Percentiles rank a stretch among this genome's conserved stretches.
phyloP scores from a whole-genome alignment of 2,113 vertebrate genomes.

The Channa maculata region DNA sequence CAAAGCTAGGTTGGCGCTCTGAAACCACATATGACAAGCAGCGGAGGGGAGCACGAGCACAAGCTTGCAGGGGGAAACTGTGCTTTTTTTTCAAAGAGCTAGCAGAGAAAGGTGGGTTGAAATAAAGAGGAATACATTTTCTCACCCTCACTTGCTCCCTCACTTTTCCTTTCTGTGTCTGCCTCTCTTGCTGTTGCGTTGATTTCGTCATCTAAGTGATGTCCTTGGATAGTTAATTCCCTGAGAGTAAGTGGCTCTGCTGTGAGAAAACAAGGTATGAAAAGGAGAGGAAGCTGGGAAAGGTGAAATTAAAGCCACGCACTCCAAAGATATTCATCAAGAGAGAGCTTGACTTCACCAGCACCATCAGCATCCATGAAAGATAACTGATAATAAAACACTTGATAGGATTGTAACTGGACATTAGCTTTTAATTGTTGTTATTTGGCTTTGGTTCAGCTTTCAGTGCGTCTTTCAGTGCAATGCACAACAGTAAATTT shows the following conservation, averaged over 20 bases:
- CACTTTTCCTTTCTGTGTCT: neutral
- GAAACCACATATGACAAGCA: conserved; percentile 92
- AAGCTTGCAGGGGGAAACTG: conserved; percentile 55
- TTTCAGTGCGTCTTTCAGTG: conserved; percentile 4
- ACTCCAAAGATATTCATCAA: conserved; percentile 3
- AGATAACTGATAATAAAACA: conserved; percentile 14
- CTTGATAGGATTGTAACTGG: conserved; percentile 13
- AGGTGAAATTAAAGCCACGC: neutral
- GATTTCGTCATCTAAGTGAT: conserved; percentile 33
- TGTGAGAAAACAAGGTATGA: neutral
- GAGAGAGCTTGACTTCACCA: neutral
- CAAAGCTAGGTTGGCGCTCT: conserved; percentile 89
- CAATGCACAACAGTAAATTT: conserved; percentile 19
- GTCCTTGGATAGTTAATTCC: conserved; percentile 59
- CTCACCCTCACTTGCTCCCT: conserved; percentile 11
- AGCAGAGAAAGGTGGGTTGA: conserved; percentile 22
- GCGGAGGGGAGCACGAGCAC: conserved; percentile 60
- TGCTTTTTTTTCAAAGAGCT: conserved; percentile 39
- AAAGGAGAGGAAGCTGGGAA: neutral
- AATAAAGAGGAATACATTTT: conserved; percentile 38
- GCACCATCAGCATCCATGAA: conserved; percentile 31
- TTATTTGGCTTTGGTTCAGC: neutral
- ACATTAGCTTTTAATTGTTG: neutral
- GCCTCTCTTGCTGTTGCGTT: conserved; percentile 32
- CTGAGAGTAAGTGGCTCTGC: conserved; percentile 33